phyloP scores from a whole-genome alignment of 1,140 invertebrate species.

The Conus betulinus region DNA sequence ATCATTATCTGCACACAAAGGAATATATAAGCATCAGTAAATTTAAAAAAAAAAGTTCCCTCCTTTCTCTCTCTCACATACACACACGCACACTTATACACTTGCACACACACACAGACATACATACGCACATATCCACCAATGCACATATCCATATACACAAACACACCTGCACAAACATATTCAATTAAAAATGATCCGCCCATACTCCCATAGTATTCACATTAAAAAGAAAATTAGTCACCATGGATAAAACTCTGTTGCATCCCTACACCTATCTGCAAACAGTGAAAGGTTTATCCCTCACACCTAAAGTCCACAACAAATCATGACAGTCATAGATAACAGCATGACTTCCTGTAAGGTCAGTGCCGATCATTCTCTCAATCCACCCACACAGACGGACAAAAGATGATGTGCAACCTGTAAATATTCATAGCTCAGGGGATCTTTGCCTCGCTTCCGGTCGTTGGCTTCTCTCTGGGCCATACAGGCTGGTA shows the following conservation, averaged over 20 bases:
- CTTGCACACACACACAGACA: neutral
- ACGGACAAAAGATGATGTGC: neutral
- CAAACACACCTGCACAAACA: neutral
- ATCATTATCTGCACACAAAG: conserved; percentile 36
- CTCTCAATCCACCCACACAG: neutral
- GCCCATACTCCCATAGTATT: neutral
- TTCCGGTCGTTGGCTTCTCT: conserved; percentile 60
- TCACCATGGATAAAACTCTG: too few relatives aligned
- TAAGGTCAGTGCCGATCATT: neutral
- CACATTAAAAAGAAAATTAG: too few relatives aligned
- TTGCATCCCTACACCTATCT: too few relatives aligned
- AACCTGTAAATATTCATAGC: conserved; percentile 62
- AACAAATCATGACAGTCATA: neutral
- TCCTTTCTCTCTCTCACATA: too few relatives aligned
- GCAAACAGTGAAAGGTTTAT: too few relatives aligned
- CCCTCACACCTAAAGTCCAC: neutral
- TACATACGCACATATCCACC: neutral
- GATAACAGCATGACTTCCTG: neutral
- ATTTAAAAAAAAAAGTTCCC: neutral
- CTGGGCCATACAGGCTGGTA: conserved; percentile 61
- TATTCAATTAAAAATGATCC: neutral
- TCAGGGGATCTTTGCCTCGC: conserved; percentile 48
- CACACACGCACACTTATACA: too few relatives aligned
- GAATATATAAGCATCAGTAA: neutral
- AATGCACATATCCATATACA: neutral